Percentiles rank a stretch among this genome's conserved stretches.
phyloP scores from a whole-genome alignment of 1,140 invertebrate genomes.

The Battus philenor region DNA sequence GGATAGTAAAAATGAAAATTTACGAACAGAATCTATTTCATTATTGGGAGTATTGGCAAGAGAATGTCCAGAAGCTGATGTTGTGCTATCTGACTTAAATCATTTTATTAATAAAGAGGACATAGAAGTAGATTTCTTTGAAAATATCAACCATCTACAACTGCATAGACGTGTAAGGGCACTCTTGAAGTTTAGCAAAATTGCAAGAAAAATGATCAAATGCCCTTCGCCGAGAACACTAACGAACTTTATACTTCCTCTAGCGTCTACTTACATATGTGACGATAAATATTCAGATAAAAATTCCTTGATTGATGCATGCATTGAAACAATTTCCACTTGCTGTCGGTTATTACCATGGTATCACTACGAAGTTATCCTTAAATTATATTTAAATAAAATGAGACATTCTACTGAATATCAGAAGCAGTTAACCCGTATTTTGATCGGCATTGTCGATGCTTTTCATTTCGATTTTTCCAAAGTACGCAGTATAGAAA shows the following conservation, averaged over 20 bases:
- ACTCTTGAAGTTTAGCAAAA: slow-evolving; percentile 81
- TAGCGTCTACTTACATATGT: slow-evolving; percentile 88
- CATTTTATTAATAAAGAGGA: slow-evolving; percentile 84
- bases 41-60: slow-evolving; percentile 85
- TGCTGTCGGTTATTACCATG: slow-evolving; percentile 88
- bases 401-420: slow-evolving; percentile 82
- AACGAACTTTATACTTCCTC: slow-evolving; percentile 89
- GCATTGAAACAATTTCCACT: slow-evolving; percentile 85
- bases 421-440: slow-evolving; percentile 89
- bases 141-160: slow-evolving; percentile 93
- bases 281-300: slow-evolving; percentile 85
- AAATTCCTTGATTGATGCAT: slow-evolving; percentile 89
- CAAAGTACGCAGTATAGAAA: slow-evolving; percentile 73
- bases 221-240: slow-evolving; percentile 82
- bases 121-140: slow-evolving; percentile 94
- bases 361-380: slow-evolving; percentile 88
- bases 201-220: slow-evolving; percentile 77
- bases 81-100: slow-evolving; percentile 84
- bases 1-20: slow-evolving; percentile 79
- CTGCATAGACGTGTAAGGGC: slow-evolving; percentile 88
- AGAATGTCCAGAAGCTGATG: slow-evolving; percentile 82
- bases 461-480: slow-evolving; percentile 95
- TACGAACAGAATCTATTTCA: slow-evolving; percentile 85
- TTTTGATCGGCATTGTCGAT: slow-evolving; percentile 90
- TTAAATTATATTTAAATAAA: slow-evolving; percentile 88